A percentile compares a stretch with the other conserved stretches of the same genome.
Conservation (phyloP, 1,140 invertebrate species). For the Drosophila kikkawai region DNA sequence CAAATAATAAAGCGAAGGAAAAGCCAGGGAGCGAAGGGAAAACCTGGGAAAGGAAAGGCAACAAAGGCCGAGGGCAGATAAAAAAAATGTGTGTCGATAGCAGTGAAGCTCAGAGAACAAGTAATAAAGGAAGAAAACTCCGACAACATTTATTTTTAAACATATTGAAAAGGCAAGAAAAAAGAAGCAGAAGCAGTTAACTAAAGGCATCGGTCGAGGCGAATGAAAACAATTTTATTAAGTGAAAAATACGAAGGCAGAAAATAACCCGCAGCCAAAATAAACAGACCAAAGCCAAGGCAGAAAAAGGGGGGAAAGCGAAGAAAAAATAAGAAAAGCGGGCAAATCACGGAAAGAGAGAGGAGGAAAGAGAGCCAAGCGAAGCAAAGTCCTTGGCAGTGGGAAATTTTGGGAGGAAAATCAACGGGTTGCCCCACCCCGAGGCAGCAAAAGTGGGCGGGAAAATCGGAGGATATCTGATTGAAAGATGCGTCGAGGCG, state of each 20-base stretch:
- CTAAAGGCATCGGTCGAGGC: constrained; percentile 45
- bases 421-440: constrained; percentile 53
- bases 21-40: background rate
- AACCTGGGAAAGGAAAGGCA: background rate
- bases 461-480: constrained; percentile 51
- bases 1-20: constrained; percentile 20
- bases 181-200: constrained; percentile 56
- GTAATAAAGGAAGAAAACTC: constrained; percentile 52
- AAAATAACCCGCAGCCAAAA: constrained; percentile 79
- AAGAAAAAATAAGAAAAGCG: constrained; percentile 44
- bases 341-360: constrained; percentile 11
- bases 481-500: constrained; percentile 77
- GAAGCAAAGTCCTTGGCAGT: constrained; percentile 71
- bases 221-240: constrained; percentile 83
- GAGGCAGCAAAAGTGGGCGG: constrained; percentile 1
- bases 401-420: constrained; percentile 47
- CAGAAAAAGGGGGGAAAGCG: constrained; percentile 25
- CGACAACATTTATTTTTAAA: constrained; percentile 76
- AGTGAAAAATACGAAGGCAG: constrained; percentile 79
- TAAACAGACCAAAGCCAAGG: constrained; percentile 67
- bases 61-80: constrained; percentile 54
- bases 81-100: constrained; percentile 64
- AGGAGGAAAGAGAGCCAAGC: background rate
- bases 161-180: constrained; percentile 77
- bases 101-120: constrained; percentile 52